Evolutionary conservation across 2,113 vertebrate species (phyloP).

Genomic region (Phainopepla nitens): DNA sequence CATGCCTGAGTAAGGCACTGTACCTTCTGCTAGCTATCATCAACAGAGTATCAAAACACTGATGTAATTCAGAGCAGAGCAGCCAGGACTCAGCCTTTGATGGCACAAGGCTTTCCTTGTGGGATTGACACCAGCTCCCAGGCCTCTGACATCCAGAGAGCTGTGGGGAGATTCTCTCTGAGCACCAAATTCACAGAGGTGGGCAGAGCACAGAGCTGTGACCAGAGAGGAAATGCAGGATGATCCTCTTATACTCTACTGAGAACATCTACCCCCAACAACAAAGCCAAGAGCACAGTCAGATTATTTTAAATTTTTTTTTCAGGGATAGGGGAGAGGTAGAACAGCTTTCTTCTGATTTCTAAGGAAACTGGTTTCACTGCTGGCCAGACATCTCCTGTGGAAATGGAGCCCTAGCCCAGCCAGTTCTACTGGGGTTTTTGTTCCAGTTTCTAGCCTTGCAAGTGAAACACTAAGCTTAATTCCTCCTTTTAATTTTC

Average conservation of each 20-base stretch:
- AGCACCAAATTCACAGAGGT: rapidly evolving
- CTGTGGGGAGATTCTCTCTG: not conserved
- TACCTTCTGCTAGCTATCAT: not conserved
- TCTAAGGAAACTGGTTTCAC: not conserved
- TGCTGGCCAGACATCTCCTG: not conserved
- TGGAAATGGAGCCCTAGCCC: not conserved
- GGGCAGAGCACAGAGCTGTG: not conserved
- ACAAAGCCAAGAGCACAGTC: not conserved
- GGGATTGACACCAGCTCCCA: not conserved
- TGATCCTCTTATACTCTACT: not conserved
- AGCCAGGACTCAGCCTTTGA: not conserved
- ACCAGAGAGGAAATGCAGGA: not conserved
- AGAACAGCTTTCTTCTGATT: not conserved
- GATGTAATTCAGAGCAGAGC: not conserved
- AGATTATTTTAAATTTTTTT: not conserved
- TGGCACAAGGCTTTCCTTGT: not conserved
- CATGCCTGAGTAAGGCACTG: not conserved
- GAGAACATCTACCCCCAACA: not conserved
- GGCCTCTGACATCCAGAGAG: not conserved
- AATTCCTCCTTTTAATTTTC: not conserved
- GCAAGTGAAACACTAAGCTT: not conserved
- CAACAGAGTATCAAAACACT: not conserved
- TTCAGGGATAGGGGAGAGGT: not conserved
- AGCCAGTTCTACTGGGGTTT: not conserved
- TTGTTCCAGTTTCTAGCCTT: not conserved